Conservation (phyloP, 2,113 vertebrate species). For the Dasyurus viverrinus region DNA sequence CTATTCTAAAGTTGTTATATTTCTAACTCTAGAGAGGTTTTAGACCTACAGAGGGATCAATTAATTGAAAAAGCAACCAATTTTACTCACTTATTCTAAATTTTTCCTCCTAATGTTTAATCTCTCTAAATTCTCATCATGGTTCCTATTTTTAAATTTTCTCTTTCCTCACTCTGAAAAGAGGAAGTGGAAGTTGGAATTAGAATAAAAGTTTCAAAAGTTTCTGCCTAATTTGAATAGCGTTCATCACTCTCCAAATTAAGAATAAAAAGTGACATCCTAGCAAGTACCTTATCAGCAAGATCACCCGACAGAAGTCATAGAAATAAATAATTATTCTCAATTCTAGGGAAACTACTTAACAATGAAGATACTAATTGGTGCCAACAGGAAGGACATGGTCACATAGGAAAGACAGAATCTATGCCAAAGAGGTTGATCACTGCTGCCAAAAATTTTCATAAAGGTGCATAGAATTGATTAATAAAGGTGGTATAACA, state of each 20-base stretch:
- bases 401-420: not conserved
- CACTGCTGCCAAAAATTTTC: not conserved
- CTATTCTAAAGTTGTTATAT: constrained; percentile 36
- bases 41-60: constrained; percentile 64
- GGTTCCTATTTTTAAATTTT: constrained; percentile 11
- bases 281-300: constrained; percentile 48
- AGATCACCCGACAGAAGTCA: constrained; percentile 7
- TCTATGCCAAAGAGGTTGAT: not conserved
- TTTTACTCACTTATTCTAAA: not conserved
- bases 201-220: constrained; percentile 38
- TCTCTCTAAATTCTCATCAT: not conserved
- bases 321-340: constrained; percentile 70
- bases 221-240: constrained; percentile 34
- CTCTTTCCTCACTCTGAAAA: constrained; percentile 38
- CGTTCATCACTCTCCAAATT: constrained; percentile 1
- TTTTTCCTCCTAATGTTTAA: not conserved
- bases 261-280: constrained; percentile 17
- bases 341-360: constrained; percentile 42
- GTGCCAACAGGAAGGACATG: constrained; percentile 66
- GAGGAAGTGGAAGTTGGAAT: constrained; percentile 46
- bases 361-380: not conserved
- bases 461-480: not conserved
- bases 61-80: constrained; percentile 4
- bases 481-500: not conserved
- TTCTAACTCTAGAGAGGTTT: constrained; percentile 48